A percentile compares a stretch with the other conserved stretches of the same genome.
phyloP scores from a whole-genome alignment of 2,113 vertebrate genomes.

The Prunella fulvescens region DNA sequence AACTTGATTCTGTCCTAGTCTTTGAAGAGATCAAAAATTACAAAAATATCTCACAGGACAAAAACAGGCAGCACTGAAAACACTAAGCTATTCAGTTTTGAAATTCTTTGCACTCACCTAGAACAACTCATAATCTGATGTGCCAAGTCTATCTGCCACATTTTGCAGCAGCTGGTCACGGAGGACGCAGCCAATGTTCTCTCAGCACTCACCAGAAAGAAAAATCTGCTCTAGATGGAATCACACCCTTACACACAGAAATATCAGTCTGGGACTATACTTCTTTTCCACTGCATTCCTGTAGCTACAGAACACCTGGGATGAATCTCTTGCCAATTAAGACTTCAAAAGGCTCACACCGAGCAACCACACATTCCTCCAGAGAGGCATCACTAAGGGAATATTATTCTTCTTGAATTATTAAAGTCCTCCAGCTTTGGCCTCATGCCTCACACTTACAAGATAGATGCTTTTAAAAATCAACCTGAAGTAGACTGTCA shows the following conservation, averaged over 20 bases:
- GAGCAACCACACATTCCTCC: background rate
- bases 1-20: background rate
- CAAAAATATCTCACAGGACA: background rate
- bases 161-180: background rate
- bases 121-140: background rate
- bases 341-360: background rate
- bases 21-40: background rate
- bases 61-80: background rate
- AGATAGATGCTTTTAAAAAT: conserved; percentile 26
- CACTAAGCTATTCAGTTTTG: background rate
- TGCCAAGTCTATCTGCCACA: background rate
- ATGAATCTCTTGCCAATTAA: conserved; percentile 10
- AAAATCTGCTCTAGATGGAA: background rate
- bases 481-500: conserved; percentile 7
- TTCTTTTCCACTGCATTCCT: background rate
- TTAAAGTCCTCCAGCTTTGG: conserved; percentile 18
- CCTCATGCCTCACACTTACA: background rate
- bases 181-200: background rate
- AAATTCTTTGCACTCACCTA: background rate
- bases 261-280: background rate
- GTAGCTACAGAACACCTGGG: background rate
- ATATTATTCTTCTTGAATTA: conserved; percentile 20
- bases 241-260: background rate
- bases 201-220: background rate
- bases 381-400: background rate